phyloP scores from a whole-genome alignment of 2,113 vertebrate genomes.

The Ceyx cyanopectus region DNA sequence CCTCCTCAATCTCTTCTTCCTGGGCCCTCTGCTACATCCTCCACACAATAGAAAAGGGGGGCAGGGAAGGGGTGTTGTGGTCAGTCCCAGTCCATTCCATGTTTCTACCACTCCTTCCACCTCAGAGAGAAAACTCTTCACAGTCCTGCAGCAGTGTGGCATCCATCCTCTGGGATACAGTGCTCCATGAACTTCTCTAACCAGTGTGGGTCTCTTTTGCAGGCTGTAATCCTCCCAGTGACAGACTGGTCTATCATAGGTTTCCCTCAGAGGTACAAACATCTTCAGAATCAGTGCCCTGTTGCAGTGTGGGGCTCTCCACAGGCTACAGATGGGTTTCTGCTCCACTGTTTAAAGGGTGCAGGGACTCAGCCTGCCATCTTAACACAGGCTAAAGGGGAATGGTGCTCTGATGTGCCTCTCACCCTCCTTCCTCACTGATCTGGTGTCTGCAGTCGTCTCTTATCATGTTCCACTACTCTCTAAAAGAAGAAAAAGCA shows the following conservation, averaged over 20 bases:
- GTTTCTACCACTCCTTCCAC: background rate
- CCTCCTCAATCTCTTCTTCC: background rate
- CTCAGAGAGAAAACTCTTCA: background rate
- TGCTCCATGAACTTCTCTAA: background rate
- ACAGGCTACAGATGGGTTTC: background rate
- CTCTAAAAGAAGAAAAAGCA: background rate
- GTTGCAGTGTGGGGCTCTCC: background rate
- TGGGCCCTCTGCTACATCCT: background rate
- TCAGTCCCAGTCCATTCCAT: background rate
- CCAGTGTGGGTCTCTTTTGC: background rate
- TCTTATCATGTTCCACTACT: background rate
- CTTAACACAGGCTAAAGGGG: background rate
- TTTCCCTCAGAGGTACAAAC: background rate
- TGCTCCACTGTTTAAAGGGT: background rate
- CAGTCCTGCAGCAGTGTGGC: background rate
- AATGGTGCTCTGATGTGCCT: background rate
- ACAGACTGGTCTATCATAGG: background rate
- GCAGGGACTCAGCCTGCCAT: background rate
- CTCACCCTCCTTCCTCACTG: background rate
- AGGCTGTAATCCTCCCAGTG: background rate
- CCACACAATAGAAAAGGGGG: background rate
- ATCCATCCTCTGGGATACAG: background rate
- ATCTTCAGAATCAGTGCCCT: background rate
- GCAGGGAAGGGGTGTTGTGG: background rate
- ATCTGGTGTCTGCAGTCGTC: background rate